Evolutionary conservation across 2,797 vertebrate species (phyloP).

Genomic region (Chrysocyon brachyurus): DNA sequence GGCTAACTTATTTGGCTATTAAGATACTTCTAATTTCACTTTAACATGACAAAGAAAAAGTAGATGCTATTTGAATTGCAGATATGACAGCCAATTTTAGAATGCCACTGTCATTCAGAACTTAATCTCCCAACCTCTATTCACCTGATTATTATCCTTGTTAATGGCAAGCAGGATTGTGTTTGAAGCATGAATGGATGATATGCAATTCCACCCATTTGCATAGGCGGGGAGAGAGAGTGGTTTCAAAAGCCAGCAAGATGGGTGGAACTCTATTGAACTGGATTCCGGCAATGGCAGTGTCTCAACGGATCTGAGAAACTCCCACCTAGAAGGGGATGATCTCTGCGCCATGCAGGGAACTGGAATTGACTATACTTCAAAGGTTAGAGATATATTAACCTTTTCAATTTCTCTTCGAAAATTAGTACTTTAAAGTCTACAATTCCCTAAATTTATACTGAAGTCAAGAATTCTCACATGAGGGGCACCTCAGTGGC

Average conservation of each 20-base stretch:
- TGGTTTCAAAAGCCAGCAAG: constrained; percentile 7
- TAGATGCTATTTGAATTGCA: constrained; percentile 36
- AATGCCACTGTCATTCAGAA: background rate
- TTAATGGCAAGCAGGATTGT: constrained; percentile 6
- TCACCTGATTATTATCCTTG: constrained; percentile 20
- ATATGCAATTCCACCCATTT: background rate
- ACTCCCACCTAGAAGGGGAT: background rate
- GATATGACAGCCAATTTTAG: constrained; percentile 18
- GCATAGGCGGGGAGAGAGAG: background rate
- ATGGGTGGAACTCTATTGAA: background rate
- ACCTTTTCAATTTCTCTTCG: background rate
- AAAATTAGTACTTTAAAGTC: constrained; percentile 40
- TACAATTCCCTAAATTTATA: constrained; percentile 23
- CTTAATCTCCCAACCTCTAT: constrained; percentile 41
- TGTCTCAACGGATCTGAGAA: constrained; percentile 15
- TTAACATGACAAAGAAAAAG: constrained; percentile 55
- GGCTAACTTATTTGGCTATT: constrained; percentile 17
- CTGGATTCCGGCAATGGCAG: background rate
- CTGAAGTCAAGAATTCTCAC: background rate
- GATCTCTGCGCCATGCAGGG: background rate
- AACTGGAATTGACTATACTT: background rate
- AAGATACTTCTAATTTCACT: constrained; percentile 50
- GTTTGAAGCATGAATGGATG: background rate
- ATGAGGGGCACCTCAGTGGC: background rate
- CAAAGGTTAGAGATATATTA: background rate